These are phyloP conservation scores for Mionectes macconnelli DNA, from an alignment of 2,113 vertebrate species.

Conservation along the genomic window DNA sequence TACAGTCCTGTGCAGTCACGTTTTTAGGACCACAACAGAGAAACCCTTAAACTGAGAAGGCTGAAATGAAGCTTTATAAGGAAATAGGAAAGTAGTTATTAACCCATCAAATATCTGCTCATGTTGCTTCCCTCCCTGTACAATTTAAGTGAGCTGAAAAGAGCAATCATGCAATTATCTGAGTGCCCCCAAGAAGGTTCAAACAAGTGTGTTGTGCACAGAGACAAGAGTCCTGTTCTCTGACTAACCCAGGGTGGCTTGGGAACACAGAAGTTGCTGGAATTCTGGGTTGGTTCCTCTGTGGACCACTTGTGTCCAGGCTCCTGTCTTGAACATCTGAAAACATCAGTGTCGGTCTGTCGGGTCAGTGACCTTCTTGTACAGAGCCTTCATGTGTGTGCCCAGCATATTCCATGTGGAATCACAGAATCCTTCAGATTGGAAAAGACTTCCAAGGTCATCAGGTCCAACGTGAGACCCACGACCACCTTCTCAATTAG, in stretches of 20 bases:
- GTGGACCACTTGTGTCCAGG: neutral
- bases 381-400: fast-evolving
- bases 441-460: neutral
- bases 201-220: neutral
- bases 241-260: neutral
- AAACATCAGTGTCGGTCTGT: fast-evolving
- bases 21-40: neutral
- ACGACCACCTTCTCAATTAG: too few species aligned
- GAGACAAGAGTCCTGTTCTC: neutral
- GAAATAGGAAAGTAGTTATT: neutral
- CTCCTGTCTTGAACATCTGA: neutral
- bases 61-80: neutral
- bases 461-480: fast-evolving
- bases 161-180: neutral
- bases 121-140: neutral
- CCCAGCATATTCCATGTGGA: neutral
- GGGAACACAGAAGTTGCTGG: neutral
- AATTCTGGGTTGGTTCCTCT: neutral
- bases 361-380: neutral
- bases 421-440: neutral
- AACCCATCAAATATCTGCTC: neutral
- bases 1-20: neutral
- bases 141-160: neutral
- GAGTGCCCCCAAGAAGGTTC: neutral
- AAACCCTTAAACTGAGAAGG: neutral